Percentiles rank a stretch among this genome's conserved stretches.
phyloP scores from a whole-genome alignment of 1,140 invertebrate species.

The Diorhabda sublineata region DNA sequence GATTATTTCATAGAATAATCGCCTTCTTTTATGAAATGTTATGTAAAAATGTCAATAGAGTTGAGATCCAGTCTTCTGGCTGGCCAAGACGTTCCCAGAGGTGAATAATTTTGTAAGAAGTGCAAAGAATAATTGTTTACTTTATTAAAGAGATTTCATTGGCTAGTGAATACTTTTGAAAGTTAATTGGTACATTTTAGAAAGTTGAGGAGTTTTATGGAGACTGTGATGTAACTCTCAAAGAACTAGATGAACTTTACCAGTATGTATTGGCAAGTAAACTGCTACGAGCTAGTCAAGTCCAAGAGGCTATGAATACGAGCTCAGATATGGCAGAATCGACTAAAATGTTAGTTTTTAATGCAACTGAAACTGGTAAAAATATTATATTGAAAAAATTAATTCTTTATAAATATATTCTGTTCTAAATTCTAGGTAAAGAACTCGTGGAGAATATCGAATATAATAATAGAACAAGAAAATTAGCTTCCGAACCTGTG shows the following conservation, averaged over 20 bases:
- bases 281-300: constrained; percentile 48
- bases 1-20: no score
- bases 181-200: constrained; percentile 39
- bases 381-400: not conserved
- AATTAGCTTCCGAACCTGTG: constrained; percentile 42
- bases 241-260: constrained; percentile 55
- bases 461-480: constrained; percentile 42
- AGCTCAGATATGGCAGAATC: constrained; percentile 48
- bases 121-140: no score
- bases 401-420: not conserved
- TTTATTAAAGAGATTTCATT: no score
- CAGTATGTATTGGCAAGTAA: constrained; percentile 48
- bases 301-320: constrained; percentile 49
- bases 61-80: no score
- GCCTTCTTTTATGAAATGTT: no score
- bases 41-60: no score
- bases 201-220: constrained; percentile 60
- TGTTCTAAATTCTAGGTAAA: constrained; percentile 30
- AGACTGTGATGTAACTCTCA: constrained; percentile 51
- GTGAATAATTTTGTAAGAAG: no score
- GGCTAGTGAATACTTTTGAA: no score
- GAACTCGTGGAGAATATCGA: constrained; percentile 44
- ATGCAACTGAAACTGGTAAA: constrained; percentile 46
- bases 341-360: constrained; percentile 45
- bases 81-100: no score